Conservation (phyloP, 2,797 vertebrate species). For the Cercopithecus hamlyni region DNA sequence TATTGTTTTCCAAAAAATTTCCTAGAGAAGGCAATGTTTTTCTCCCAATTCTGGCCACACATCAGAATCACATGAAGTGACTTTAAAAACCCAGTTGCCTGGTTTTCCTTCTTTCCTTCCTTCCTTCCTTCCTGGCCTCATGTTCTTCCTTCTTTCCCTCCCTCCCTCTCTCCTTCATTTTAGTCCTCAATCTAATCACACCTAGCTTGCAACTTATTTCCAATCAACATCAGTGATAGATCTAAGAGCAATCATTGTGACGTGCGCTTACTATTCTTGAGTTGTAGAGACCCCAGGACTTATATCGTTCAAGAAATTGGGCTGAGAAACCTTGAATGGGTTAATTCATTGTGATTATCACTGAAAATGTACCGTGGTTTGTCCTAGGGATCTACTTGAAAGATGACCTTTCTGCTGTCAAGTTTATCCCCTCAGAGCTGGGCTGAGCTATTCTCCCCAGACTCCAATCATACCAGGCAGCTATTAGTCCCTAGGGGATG, state of each 20-base stretch:
- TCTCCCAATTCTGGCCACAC: neutral
- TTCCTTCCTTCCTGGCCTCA: too few species aligned
- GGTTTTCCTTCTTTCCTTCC: neutral
- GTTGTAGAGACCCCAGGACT: neutral
- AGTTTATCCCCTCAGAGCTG: neutral
- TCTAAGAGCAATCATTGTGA: neutral
- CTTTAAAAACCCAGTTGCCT: neutral
- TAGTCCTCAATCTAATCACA: neutral
- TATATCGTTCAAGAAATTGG: neutral
- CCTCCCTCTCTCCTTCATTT: neutral
- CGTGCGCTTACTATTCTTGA: neutral
- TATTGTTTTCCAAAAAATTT: conserved; percentile 5
- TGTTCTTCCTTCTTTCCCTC: neutral
- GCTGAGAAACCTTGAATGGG: neutral
- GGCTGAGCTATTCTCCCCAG: neutral
- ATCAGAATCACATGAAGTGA: neutral
- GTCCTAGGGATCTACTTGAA: neutral
- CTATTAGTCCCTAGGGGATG: neutral
- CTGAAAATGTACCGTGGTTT: neutral
- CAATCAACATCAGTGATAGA: neutral
- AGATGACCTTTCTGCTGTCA: neutral
- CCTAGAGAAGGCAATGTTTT: neutral
- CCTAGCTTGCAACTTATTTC: neutral
- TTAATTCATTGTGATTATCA: neutral
- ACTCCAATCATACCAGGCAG: accelerated